Conservation (phyloP, 2,797 vertebrate genomes). For the Sebastes vulpes region DNA sequence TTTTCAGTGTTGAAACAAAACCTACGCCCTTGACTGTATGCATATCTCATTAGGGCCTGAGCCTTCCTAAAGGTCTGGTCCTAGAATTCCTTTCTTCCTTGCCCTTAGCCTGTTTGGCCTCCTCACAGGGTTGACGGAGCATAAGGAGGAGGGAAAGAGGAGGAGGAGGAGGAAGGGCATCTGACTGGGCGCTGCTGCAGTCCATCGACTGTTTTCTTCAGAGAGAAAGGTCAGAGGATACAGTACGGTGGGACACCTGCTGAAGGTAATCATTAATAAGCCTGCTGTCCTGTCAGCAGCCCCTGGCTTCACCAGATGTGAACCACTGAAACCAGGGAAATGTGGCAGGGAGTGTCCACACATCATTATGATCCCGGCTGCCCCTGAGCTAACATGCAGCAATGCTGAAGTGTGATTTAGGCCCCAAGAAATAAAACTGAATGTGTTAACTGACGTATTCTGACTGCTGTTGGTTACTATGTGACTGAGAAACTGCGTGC, state of each 20-base stretch:
- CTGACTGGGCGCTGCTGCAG: constrained; percentile 81
- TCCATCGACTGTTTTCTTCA: constrained; percentile 86
- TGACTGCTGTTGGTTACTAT: neutral
- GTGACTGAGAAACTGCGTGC: constrained; percentile 26
- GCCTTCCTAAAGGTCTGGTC: too few relatives aligned
- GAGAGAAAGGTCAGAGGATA: constrained; percentile 86
- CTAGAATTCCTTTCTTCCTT: neutral
- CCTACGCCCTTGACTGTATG: too few relatives aligned
- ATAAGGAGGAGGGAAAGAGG: constrained; percentile 27
- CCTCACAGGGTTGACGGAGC: constrained; percentile 46
- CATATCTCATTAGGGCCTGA: too few relatives aligned
- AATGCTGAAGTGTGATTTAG: constrained; percentile 21
- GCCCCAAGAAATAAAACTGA: neutral
- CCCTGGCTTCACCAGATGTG: constrained; percentile 72
- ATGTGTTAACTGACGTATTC: constrained; percentile 4
- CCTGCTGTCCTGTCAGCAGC: constrained; percentile 76
- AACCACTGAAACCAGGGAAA: constrained; percentile 46
- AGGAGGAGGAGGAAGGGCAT: constrained; percentile 58
- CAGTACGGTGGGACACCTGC: constrained; percentile 76
- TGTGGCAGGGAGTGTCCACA: constrained; percentile 38
- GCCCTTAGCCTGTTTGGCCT: constrained; percentile 41
- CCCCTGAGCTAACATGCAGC: constrained; percentile 8
- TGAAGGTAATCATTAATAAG: constrained; percentile 84
- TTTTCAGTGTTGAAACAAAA: too few relatives aligned
- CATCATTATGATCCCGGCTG: constrained; percentile 43